Conservation (phyloP, 2,113 vertebrate genomes). For the Miniopterus natalensis region DNA sequence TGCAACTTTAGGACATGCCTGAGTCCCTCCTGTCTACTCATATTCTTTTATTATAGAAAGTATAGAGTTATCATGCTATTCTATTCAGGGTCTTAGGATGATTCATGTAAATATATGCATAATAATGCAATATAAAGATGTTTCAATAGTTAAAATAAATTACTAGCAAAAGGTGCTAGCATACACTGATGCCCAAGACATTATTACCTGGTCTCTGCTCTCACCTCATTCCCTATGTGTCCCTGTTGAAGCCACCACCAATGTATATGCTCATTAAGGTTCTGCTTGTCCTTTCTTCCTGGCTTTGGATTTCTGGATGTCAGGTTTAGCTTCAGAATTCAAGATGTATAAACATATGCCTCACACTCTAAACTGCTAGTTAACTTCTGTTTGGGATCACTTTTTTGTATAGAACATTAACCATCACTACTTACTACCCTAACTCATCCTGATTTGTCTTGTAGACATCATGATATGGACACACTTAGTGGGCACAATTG, state of each 20-base stretch:
- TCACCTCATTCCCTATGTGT: not conserved
- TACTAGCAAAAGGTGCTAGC: not conserved
- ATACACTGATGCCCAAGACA: not conserved
- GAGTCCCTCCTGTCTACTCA: not conserved
- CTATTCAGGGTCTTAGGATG: not conserved
- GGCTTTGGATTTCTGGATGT: constrained; percentile 6
- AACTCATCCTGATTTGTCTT: not conserved
- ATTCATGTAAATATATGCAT: not conserved
- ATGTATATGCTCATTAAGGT: not conserved
- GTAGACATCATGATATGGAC: not conserved
- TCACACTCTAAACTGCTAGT: not conserved
- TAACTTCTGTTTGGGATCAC: constrained; percentile 45
- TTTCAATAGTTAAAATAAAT: constrained; percentile 32
- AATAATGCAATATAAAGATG: not conserved
- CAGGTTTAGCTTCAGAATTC: constrained; percentile 32
- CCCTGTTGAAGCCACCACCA: not conserved
- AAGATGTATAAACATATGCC: not conserved
- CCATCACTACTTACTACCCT: not conserved
- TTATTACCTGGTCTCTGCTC: not conserved
- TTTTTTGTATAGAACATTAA: constrained; percentile 1
- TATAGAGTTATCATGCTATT: not conserved
- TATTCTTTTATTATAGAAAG: constrained; percentile 11
- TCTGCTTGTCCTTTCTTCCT: not conserved
- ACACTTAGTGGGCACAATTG: not conserved
- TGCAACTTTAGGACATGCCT: not conserved